A percentile compares a stretch with the other conserved stretches of the same genome.
Conservation (phyloP, 2,888 invertebrate species). For the Listrodromus nycthemerus region DNA sequence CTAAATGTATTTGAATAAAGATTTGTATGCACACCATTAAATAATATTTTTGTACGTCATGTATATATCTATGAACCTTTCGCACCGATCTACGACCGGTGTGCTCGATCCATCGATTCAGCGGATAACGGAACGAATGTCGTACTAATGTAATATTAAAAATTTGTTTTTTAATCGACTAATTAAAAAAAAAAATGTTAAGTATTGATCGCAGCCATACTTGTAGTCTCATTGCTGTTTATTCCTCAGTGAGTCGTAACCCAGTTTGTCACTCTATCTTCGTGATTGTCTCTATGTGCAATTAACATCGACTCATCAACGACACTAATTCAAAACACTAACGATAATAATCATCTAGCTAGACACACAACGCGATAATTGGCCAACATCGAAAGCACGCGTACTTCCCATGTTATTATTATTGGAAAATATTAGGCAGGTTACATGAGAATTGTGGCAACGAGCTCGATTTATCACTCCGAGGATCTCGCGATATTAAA, state of each 20-base stretch:
- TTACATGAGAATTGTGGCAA: background rate
- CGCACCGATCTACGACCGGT: slow-evolving; percentile 7
- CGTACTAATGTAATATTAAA: background rate
- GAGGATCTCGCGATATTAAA: slow-evolving; percentile 39
- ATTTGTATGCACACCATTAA: slow-evolving; percentile 62
- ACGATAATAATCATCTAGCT: slow-evolving; percentile 70
- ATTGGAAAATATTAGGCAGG: slow-evolving; percentile 13
- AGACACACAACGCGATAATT: slow-evolving; percentile 81
- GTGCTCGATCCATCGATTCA: slow-evolving; percentile 27
- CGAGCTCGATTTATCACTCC: background rate
- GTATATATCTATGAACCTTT: slow-evolving; percentile 23
- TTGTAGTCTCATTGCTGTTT: slow-evolving; percentile 31
- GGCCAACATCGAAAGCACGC: slow-evolving; percentile 72
- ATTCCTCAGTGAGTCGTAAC: slow-evolving; percentile 38
- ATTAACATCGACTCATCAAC: slow-evolving; percentile 59
- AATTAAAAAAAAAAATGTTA: background rate
- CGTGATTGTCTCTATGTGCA: slow-evolving; percentile 27
- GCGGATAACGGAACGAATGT: slow-evolving; percentile 7
- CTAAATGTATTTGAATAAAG: slow-evolving; percentile 66
- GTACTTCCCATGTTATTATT: slow-evolving; percentile 42
- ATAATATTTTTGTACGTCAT: slow-evolving; percentile 41
- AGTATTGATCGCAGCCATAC: slow-evolving; percentile 30
- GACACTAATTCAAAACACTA: slow-evolving; percentile 45
- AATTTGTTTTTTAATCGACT: slow-evolving; percentile 3
- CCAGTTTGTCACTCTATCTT: slow-evolving; percentile 20